Evolutionary conservation across 2,113 vertebrate species (phyloP).

Genomic region (Laticauda colubrina): DNA sequence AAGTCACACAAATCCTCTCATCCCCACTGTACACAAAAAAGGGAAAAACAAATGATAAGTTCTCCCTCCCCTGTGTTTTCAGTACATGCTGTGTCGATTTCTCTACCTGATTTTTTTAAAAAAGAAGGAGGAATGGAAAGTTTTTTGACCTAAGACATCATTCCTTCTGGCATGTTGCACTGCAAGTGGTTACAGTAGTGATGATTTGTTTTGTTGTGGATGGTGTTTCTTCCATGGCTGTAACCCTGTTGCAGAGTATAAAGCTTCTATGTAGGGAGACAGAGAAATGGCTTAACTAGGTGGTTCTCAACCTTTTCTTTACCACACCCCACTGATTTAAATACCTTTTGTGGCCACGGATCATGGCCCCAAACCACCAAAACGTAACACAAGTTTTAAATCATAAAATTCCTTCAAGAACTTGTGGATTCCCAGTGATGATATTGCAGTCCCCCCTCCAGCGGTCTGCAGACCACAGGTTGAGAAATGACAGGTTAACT

Average conservation of each 20-base stretch:
- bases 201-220: neutral
- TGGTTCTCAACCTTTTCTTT: neutral
- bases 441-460: no score
- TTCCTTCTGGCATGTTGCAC: neutral
- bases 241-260: neutral
- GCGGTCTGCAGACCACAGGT: no score
- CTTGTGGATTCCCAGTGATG: no score
- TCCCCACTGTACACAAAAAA: neutral
- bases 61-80: neutral
- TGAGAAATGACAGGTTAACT: no score
- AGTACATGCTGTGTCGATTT: neutral
- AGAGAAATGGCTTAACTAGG: neutral
- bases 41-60: neutral
- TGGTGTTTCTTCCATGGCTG: neutral
- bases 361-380: neutral
- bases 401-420: neutral
- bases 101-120: neutral
- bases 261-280: neutral
- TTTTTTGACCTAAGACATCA: neutral
- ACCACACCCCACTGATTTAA: neutral
- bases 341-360: neutral
- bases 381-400: neutral
- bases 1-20: neutral
- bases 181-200: neutral
- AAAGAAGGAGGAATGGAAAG: neutral